These are phyloP conservation scores for Chrysina gloriosa DNA, from an alignment of 2,888 invertebrate species.

Conservation along the genomic window DNA sequence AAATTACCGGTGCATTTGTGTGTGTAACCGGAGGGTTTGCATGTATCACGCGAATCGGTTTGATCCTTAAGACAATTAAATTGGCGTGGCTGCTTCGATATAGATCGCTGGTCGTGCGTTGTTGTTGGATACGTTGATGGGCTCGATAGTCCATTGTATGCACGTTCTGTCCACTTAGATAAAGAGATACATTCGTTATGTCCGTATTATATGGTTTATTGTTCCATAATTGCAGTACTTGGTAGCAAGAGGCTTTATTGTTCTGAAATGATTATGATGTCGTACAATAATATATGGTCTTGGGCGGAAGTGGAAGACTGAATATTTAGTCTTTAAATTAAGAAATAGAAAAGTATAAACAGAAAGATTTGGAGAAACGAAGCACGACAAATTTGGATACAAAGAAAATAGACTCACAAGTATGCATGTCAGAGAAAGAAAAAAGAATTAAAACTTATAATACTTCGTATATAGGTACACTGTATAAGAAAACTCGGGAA, in stretches of 20 bases:
- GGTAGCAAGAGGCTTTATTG: constrained; percentile 8
- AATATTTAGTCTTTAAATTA: no score
- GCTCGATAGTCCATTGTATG: constrained; percentile 27
- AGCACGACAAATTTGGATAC: no score
- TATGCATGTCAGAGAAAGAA: no score
- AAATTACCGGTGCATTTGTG: not conserved
- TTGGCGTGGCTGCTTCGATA: constrained; percentile 17
- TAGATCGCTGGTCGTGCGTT: constrained; percentile 16
- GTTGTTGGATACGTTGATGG: not conserved
- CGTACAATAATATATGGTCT: no score
- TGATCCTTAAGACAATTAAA: constrained; percentile 26
- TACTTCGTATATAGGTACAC: no score
- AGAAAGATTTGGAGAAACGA: no score
- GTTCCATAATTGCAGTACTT: constrained; percentile 30
- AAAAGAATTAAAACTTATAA: no score
- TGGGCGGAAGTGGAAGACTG: no score
- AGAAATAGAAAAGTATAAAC: no score
- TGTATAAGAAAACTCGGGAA: no score
- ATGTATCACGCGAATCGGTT: constrained; percentile 21
- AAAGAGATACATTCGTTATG: constrained; percentile 32
- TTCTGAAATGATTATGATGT: constrained; percentile 31
- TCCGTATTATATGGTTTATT: constrained; percentile 26
- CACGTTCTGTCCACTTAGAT: constrained; percentile 34
- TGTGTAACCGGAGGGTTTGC: constrained; percentile 14
- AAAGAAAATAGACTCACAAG: no score